Percentiles rank a stretch among this genome's conserved stretches.
phyloP scores from a whole-genome alignment of 2,113 vertebrate genomes.

The Lanius collurio region DNA sequence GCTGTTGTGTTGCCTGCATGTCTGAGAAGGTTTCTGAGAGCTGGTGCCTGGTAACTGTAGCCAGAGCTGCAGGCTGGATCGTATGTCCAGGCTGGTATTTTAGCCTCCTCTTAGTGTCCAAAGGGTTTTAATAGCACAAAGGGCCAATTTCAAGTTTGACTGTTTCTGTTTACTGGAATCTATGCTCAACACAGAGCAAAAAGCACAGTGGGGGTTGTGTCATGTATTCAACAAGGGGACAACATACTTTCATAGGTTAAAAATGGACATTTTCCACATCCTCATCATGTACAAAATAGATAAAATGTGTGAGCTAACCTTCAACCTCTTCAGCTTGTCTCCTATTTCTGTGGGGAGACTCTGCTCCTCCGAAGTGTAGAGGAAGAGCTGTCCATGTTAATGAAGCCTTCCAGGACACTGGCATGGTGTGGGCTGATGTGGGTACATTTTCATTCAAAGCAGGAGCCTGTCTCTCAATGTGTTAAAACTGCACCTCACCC shows the following conservation, averaged over 20 bases:
- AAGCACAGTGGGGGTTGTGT: too few relatives aligned
- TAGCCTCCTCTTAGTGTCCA: background rate
- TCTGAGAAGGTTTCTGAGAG: background rate
- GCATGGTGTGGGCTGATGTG: background rate
- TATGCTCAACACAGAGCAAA: background rate
- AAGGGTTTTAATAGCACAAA: conserved; percentile 8
- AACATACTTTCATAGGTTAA: background rate
- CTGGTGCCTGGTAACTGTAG: background rate
- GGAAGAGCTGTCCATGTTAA: background rate
- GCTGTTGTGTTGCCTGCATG: rapidly evolving
- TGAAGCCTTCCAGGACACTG: background rate
- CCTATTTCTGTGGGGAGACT: background rate
- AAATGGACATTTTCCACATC: background rate
- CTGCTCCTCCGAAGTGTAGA: background rate
- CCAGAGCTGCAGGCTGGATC: background rate
- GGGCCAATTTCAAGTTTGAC: background rate
- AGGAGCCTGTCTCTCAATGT: background rate
- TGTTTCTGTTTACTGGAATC: background rate
- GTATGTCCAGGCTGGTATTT: background rate
- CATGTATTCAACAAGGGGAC: background rate
- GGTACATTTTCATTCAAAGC: background rate
- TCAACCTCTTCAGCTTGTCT: conserved; percentile 5
- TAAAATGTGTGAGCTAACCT: background rate
- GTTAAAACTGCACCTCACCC: background rate
- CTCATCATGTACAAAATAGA: background rate